These are phyloP conservation scores for Lasiurus borealis DNA, from an alignment of 2,113 vertebrate species.

Conservation along the genomic window DNA sequence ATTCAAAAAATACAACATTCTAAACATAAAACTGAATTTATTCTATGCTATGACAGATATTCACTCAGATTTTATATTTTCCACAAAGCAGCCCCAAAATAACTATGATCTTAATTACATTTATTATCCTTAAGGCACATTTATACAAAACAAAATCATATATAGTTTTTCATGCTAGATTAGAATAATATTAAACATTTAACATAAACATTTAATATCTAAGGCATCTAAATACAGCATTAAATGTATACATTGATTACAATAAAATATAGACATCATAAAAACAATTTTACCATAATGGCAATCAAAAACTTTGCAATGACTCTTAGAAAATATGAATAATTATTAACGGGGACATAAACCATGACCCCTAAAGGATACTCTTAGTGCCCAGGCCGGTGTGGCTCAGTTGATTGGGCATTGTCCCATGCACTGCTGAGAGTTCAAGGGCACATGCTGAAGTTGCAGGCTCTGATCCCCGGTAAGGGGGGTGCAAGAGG, in stretches of 20 bases:
- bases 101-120: slow-evolving; percentile 5
- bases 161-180: background rate
- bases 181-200: slow-evolving; percentile 34
- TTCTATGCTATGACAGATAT: background rate
- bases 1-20: slow-evolving; percentile 17
- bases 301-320: slow-evolving; percentile 29
- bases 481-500: too few relatives aligned
- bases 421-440: too few relatives aligned
- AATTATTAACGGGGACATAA: slow-evolving; percentile 26
- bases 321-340: background rate
- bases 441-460: too few relatives aligned
- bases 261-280: background rate
- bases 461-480: too few relatives aligned
- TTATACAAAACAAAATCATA: slow-evolving; percentile 54
- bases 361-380: background rate
- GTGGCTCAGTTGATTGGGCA: too few relatives aligned
- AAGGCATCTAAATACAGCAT: slow-evolving; percentile 20
- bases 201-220: slow-evolving; percentile 33
- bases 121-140: background rate
- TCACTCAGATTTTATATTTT: slow-evolving; percentile 22
- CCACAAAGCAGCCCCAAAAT: slow-evolving; percentile 38
- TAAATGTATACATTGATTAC: background rate
- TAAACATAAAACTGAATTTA: slow-evolving; percentile 47
- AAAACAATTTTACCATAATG: slow-evolving; percentile 19
- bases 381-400: background rate